Evolutionary conservation across 2,113 vertebrate species (phyloP), one percentile per base, ranked within the genome.

Genomic region (Hystrix brachyura): DNA sequence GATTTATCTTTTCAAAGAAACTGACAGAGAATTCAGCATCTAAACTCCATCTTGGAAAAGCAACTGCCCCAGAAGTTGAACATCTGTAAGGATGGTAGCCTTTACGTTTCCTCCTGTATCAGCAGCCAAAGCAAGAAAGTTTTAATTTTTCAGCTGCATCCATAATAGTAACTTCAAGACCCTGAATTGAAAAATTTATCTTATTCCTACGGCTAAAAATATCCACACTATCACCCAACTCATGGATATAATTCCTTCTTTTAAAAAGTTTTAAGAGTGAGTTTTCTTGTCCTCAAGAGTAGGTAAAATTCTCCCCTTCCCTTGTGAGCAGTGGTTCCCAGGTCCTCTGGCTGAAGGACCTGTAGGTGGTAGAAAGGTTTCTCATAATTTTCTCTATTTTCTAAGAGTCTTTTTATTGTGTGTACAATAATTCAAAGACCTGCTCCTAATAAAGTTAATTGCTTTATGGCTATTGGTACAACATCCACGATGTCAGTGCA

Each of bases 1-100:
- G 60, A 84, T 84, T 97, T 94, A 91, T 91, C 87, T 69, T 93
- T 93, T 92, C 83, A 88, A 95, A 92, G 85, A 97, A 95, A 91
- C n/a, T 91, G 94, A 94, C 48, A 86, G 82, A 90, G 29, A 94
- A 89, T 93, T 88, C 78, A 59, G 38, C 59, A 74, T 83, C 91
- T 94, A 48, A 82, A 53, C 60, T 93, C 48, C 48, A 86, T 88
- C 94, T 90, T 93, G 91, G 83, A 80, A 95, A 94, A 93, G 51
- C 18, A 76, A 14, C 59, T 80, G n/a, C 19, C 60, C 51, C 17
- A 65, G n/a, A 17, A n/a, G 32, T 46, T 80, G 43, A 55, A 89
- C 11, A 9, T 71, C 51, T 96, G 5, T 25, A 62, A 94, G 4
- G 11, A 65, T 8, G 13, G 5, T 34, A 19, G 46, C 13, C 11